phyloP scores from a whole-genome alignment of 1,140 invertebrate species.

The Delia radicum region DNA sequence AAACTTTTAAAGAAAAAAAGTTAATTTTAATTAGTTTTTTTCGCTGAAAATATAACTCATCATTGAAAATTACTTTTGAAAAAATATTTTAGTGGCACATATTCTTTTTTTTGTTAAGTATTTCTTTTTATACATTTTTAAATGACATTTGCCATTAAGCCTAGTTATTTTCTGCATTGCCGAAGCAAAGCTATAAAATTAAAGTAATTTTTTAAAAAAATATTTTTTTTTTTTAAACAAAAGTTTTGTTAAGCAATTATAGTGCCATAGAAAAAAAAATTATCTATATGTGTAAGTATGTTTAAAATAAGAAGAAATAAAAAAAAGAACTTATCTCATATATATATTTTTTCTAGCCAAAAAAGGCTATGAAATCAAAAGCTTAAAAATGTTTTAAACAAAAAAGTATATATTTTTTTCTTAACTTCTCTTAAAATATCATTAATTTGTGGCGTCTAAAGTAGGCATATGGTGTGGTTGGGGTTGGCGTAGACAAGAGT shows the following conservation, averaged over 20 bases:
- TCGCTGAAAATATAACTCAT: neutral
- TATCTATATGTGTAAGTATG: neutral
- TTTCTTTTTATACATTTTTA: neutral
- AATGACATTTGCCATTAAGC: neutral
- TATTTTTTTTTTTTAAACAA: neutral
- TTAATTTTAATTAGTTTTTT: neutral
- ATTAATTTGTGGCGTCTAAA: conserved; percentile 23
- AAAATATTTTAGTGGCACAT: neutral
- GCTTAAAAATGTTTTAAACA: neutral
- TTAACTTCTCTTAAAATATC: neutral
- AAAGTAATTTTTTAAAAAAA: neutral
- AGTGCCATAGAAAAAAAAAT: neutral
- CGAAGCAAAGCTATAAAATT: neutral
- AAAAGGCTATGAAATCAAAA: conserved; percentile 17
- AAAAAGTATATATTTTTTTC: neutral
- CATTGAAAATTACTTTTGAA: neutral
- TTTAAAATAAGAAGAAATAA: neutral
- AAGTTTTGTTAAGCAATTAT: conserved; percentile 4
- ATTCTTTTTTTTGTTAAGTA: neutral
- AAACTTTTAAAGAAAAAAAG: neutral
- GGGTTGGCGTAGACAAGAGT: neutral
- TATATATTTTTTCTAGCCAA: neutral
- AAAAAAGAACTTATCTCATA: conserved; percentile 10
- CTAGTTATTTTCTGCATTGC: neutral
- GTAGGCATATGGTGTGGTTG: conserved; percentile 3